Evolutionary conservation across 2,113 vertebrate species (phyloP).

Genomic region (Tetrax tetrax): DNA sequence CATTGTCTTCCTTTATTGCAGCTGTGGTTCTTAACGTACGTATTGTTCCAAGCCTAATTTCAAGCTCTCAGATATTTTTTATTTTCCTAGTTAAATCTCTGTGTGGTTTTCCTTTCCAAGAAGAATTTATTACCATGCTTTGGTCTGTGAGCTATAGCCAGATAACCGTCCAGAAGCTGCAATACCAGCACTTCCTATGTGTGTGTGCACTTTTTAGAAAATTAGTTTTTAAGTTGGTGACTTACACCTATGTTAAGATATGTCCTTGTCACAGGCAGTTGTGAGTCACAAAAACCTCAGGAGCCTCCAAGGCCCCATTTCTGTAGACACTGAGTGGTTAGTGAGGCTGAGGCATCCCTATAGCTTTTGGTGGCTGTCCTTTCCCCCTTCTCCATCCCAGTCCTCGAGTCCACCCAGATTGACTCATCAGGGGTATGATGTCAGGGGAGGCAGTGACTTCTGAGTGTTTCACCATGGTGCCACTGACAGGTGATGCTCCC

Average conservation of each 20-base stretch:
- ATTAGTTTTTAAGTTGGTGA: neutral
- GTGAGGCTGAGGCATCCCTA: neutral
- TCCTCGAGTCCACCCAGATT: neutral
- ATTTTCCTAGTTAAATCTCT: neutral
- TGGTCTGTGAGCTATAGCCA: neutral
- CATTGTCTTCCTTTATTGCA: neutral
- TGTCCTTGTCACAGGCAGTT: neutral
- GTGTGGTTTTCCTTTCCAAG: neutral
- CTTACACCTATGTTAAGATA: neutral
- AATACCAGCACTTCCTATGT: neutral
- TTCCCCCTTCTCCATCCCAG: neutral
- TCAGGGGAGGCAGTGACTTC: neutral
- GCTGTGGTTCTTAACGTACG: neutral
- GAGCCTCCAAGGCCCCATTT: neutral
- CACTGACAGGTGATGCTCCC: neutral
- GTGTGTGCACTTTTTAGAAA: neutral
- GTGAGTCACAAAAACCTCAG: neutral
- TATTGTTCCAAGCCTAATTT: neutral
- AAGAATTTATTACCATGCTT: neutral
- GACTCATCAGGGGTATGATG: neutral
- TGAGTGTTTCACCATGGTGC: neutral
- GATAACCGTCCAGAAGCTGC: neutral
- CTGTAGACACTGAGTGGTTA: neutral
- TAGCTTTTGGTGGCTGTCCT: neutral
- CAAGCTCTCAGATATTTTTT: neutral